Conservation (phyloP, 2,888 invertebrate species). For the Cosmopolites sordidus region DNA sequence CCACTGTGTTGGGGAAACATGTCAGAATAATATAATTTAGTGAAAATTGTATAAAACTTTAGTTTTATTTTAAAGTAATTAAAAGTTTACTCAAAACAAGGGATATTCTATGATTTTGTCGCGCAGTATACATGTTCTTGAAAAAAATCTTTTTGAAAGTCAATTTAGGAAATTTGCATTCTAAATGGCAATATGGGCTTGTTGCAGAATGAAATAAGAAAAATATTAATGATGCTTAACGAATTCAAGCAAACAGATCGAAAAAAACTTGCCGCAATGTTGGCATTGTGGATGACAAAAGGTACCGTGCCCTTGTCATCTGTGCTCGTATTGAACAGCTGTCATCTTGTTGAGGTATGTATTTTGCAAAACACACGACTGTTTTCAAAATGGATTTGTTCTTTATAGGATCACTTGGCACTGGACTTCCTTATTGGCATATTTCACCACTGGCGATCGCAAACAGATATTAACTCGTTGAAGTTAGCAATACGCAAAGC, state of each 20-base stretch:
- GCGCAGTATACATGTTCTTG: no score
- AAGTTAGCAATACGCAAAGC: constrained; percentile 84
- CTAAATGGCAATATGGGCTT: neutral
- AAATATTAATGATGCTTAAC: constrained; percentile 91
- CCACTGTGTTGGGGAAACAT: no score
- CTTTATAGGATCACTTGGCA: constrained; percentile 71
- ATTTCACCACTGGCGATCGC: constrained; percentile 85
- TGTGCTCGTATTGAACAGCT: constrained; percentile 81
- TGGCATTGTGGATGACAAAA: constrained; percentile 90
- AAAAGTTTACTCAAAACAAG: no score
- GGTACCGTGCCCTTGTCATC: constrained; percentile 86
- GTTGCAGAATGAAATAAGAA: constrained; percentile 87
- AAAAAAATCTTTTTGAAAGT: no score
- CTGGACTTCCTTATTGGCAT: constrained; percentile 92
- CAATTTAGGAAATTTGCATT: no score
- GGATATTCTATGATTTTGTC: no score
- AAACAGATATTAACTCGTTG: constrained; percentile 81
- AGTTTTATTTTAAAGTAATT: no score
- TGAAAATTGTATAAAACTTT: no score
- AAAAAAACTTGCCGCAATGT: constrained; percentile 89
- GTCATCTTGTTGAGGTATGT: constrained; percentile 75
- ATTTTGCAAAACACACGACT: no score
- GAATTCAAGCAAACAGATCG: constrained; percentile 88
- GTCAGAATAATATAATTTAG: no score
- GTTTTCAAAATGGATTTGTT: neutral